phyloP scores from a whole-genome alignment of 1,140 invertebrate genomes.

The Diorhabda elongata region DNA sequence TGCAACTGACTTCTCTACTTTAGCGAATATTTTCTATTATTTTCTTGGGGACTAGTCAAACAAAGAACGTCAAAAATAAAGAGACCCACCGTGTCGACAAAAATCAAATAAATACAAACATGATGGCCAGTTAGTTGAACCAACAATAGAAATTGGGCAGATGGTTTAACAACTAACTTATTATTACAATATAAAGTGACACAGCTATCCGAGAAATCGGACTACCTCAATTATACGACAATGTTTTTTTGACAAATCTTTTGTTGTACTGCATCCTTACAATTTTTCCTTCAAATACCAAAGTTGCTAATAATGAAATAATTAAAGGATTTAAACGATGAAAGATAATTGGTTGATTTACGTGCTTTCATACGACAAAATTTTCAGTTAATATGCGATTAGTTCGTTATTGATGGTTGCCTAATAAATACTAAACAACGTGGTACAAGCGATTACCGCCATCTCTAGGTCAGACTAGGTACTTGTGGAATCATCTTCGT shows the following conservation, averaged over 20 bases:
- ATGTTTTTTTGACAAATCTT: background rate
- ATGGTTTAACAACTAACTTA: constrained; percentile 4
- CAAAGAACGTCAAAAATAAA: constrained; percentile 12
- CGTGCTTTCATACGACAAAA: too few species aligned
- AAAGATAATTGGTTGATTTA: too few species aligned
- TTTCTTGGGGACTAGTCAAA: constrained; percentile 10
- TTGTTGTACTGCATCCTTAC: too few species aligned
- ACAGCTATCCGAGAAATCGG: background rate
- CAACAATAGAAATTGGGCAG: constrained; percentile 9
- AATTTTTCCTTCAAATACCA: too few species aligned
- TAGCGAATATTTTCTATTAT: constrained; percentile 10
- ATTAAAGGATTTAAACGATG: too few species aligned
- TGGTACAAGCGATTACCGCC: too few species aligned
- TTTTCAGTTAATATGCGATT: too few species aligned
- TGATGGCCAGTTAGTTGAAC: constrained; percentile 10
- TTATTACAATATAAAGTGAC: background rate
- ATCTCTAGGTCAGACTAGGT: too few species aligned
- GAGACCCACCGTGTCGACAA: constrained; percentile 15
- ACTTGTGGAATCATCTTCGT: too few species aligned
- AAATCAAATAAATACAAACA: constrained; percentile 18
- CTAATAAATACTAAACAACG: too few species aligned
- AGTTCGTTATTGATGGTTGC: too few species aligned
- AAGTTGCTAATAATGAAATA: too few species aligned
- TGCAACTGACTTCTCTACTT: constrained; percentile 9
- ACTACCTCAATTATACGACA: background rate